phyloP scores from a whole-genome alignment of 2,113 vertebrate genomes.

The Gambusia affinis region DNA sequence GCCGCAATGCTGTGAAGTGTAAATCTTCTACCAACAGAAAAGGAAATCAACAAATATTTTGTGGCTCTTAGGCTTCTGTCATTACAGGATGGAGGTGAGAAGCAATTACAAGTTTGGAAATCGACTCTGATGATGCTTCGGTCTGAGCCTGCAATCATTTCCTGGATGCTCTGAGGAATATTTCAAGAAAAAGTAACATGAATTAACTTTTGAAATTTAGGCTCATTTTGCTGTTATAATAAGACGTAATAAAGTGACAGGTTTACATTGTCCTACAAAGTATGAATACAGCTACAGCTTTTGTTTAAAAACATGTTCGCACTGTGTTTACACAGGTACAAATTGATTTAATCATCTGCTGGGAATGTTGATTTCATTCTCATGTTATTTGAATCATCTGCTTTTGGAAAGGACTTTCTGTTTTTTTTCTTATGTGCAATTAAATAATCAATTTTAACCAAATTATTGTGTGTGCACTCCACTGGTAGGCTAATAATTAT shows the following conservation, averaged over 20 bases:
- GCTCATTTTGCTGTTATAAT: background rate
- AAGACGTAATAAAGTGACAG: background rate
- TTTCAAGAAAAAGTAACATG: background rate
- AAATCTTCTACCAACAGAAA: slow-evolving; percentile 5
- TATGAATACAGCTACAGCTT: too few relatives aligned
- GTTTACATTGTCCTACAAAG: background rate
- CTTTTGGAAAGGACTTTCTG: background rate
- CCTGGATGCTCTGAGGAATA: background rate
- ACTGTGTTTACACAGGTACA: background rate
- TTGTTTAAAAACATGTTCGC: background rate
- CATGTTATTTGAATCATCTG: background rate
- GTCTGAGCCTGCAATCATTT: slow-evolving; percentile 16
- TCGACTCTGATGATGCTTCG: slow-evolving; percentile 13
- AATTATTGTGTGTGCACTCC: background rate
- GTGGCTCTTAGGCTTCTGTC: slow-evolving; percentile 10
- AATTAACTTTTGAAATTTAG: background rate
- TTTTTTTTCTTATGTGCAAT: background rate
- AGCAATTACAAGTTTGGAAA: slow-evolving; percentile 21
- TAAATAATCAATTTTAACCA: background rate
- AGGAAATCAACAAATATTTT: slow-evolving; percentile 16
- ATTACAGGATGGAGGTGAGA: slow-evolving; percentile 7
- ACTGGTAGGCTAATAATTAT: background rate
- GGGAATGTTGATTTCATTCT: background rate
- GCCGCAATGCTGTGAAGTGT: background rate
- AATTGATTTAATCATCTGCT: background rate